phyloP scores from a whole-genome alignment of 2,888 invertebrate species.

The Ischnura elegans region DNA sequence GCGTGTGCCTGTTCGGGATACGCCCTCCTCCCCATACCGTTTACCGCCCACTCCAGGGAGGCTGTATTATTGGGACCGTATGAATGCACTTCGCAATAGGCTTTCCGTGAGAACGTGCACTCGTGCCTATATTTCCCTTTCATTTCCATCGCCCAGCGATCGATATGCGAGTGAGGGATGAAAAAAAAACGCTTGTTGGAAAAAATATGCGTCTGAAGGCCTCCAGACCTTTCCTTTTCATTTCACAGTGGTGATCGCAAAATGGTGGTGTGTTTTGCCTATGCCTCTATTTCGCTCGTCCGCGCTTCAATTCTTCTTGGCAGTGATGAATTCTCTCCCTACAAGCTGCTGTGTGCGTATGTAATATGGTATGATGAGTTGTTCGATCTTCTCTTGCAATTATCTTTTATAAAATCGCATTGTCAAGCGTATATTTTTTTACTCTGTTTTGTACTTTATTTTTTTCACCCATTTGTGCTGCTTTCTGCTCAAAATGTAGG shows the following conservation, averaged over 20 bases:
- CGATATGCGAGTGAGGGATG: background rate
- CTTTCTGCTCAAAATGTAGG: background rate
- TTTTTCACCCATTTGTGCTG: background rate
- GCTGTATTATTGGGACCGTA: background rate
- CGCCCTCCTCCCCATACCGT: background rate
- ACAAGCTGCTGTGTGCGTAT: background rate
- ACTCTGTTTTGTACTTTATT: background rate
- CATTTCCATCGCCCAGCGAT: background rate
- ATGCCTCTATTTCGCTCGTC: background rate
- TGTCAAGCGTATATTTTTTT: background rate
- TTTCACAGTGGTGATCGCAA: background rate
- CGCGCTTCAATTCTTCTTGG: background rate
- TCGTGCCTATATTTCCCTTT: background rate
- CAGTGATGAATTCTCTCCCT: too few species aligned
- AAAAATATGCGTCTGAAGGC: background rate
- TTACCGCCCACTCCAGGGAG: background rate
- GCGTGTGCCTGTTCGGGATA: background rate
- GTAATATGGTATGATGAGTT: background rate
- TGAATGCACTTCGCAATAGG: background rate
- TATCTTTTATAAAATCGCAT: too few species aligned
- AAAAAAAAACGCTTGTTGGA: too few species aligned
- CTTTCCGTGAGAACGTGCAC: background rate
- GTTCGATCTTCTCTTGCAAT: background rate
- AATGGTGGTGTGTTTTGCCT: background rate
- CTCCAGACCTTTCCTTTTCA: conserved; percentile 11